A percentile compares a stretch with the other conserved stretches of the same genome.
phyloP scores from a whole-genome alignment of 2,888 invertebrate species.

The Xanthia togata region DNA sequence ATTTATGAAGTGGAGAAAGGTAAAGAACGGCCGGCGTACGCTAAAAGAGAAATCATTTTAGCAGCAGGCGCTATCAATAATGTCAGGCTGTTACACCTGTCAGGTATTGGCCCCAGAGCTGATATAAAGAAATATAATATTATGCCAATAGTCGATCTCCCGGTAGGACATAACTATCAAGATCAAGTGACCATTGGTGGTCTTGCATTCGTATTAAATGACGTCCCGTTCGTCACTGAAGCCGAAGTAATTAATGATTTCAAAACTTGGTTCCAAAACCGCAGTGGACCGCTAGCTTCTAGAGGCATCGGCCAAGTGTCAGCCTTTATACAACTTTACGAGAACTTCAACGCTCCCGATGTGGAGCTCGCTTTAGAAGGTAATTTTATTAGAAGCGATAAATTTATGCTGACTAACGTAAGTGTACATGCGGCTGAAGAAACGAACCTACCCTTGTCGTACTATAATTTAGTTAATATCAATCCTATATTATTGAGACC shows the following conservation, averaged over 20 bases:
- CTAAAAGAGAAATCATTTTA: conserved; percentile 85
- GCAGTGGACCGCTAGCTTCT: conserved; percentile 84
- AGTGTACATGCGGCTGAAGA: conserved; percentile 85
- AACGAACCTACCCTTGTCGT: conserved; percentile 82
- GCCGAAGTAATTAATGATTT: conserved; percentile 83
- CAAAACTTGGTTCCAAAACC: conserved; percentile 86
- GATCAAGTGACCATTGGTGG: conserved; percentile 88
- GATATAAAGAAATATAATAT: conserved; percentile 84
- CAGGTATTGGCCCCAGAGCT: conserved; percentile 84
- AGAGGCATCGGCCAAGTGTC: conserved; percentile 87
- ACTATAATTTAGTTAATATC: conserved; percentile 86
- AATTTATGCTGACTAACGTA: conserved; percentile 86
- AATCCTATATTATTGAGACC: conserved; percentile 84
- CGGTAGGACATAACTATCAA: conserved; percentile 86
- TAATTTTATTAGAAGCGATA: conserved; percentile 86
- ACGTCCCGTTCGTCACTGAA: conserved; percentile 80
- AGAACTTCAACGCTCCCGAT: conserved; percentile 85
- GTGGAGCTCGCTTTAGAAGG: conserved; percentile 85
- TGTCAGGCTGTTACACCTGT: conserved; percentile 83
- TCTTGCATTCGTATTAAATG: conserved; percentile 82
- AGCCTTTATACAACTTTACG: conserved; percentile 86
- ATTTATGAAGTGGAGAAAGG: conserved; percentile 85
- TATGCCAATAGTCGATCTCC: conserved; percentile 78
- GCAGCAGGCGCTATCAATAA: conserved; percentile 87
- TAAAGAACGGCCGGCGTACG: conserved; percentile 83